Evolutionary conservation across 2,888 invertebrate species (phyloP).

Genomic region (Heteromyza rotundicornis): DNA sequence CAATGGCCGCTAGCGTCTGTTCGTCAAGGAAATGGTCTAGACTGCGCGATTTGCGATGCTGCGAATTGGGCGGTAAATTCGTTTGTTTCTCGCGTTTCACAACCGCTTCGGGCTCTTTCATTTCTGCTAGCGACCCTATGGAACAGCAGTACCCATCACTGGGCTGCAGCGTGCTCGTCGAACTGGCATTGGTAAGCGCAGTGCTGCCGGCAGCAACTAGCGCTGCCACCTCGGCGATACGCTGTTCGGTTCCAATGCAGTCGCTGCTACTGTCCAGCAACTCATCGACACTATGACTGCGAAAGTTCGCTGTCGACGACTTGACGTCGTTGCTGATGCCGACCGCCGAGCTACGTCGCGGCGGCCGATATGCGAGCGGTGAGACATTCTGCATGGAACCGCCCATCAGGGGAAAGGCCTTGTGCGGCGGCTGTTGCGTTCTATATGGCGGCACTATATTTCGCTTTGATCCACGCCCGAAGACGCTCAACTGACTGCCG

Average conservation of each 20-base stretch:
- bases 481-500: slow-evolving; percentile 34
- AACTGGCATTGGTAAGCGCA: slow-evolving; percentile 54
- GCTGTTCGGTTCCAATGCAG: slow-evolving; percentile 41
- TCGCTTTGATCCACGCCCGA: slow-evolving; percentile 42
- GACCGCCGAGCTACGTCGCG: slow-evolving; percentile 57
- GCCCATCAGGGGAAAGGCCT: slow-evolving; percentile 36
- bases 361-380: slow-evolving; percentile 46
- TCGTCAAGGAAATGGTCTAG: slow-evolving; percentile 69
- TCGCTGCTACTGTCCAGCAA: slow-evolving; percentile 64
- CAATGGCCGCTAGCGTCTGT: slow-evolving; percentile 54
- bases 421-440: slow-evolving; percentile 50
- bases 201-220: slow-evolving; percentile 53
- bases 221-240: slow-evolving; percentile 53
- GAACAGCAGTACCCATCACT: slow-evolving; percentile 31
- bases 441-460: slow-evolving; percentile 57
- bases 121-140: slow-evolving; percentile 28
- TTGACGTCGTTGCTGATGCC: slow-evolving; percentile 58
- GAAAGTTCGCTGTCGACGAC: slow-evolving; percentile 60
- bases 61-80: slow-evolving; percentile 45
- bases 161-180: slow-evolving; percentile 51
- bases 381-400: slow-evolving; percentile 53
- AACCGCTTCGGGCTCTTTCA: slow-evolving; percentile 36
- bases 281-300: slow-evolving; percentile 70
- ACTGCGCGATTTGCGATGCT: slow-evolving; percentile 68
- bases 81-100: slow-evolving; percentile 51